These are phyloP conservation scores for Dolichopus griseipennis DNA, from an alignment of 2,888 invertebrate species.

Conservation along the genomic window DNA sequence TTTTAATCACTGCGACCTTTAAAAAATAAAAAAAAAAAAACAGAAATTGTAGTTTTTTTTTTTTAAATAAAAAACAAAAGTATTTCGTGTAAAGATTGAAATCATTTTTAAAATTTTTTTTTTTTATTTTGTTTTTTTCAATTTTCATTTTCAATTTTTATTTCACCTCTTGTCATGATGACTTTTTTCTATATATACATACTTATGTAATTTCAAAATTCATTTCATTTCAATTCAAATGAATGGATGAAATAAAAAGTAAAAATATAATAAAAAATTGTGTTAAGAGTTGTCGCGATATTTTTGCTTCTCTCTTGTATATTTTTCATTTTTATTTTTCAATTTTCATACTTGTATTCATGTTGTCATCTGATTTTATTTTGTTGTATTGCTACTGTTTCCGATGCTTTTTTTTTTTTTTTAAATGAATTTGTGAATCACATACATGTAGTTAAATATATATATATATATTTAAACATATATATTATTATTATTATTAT, in stretches of 20 bases:
- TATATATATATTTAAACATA: too few species aligned
- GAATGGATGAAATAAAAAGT: neutral
- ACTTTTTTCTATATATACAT: neutral
- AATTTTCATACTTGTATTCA: neutral
- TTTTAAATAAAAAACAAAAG: neutral
- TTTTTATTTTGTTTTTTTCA: neutral
- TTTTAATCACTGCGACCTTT: neutral
- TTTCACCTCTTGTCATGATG: conserved; percentile 1
- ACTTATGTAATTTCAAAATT: neutral
- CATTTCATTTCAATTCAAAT: neutral
- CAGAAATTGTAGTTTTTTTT: too few species aligned
- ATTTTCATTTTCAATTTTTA: neutral
- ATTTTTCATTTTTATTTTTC: neutral
- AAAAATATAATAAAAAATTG: too few species aligned
- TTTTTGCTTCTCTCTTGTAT: neutral
- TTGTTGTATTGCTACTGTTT: neutral
- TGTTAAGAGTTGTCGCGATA: neutral
- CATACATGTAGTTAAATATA: too few species aligned
- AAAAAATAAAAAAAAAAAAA: neutral
- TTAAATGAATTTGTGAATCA: too few species aligned
- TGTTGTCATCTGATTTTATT: neutral
- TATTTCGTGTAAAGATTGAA: neutral
- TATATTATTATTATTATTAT: too few species aligned
- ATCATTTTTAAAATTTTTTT: too few species aligned
- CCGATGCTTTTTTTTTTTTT: neutral